Base-by-base conservation (phyloP, 2,888 invertebrate species). In the Arctia plantaginis region DNA sequence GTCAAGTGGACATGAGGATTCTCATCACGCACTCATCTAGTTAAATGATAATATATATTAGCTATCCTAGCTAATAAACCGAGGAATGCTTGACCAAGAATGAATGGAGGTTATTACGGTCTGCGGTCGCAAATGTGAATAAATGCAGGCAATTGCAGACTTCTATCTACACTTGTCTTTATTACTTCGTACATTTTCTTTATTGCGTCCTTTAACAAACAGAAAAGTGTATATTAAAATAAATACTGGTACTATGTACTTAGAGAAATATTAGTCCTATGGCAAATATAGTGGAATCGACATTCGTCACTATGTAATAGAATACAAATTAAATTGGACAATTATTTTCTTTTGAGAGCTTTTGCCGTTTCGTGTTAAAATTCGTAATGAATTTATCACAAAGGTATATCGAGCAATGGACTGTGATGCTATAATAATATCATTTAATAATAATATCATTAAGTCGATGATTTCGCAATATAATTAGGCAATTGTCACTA, bases 31-130 rank as follows among this genome's bases (percentile, higher is more conserved):
- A 76, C 78, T 66, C 51, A 68, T 70, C 30, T 71, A 55, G 74
- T 72, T 70, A 80, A 80, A 81, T 79, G 72, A 68, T 77, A 73
- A 82, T 81, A 77, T 82, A 80, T 79, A 81, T 77, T n/a, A 71
- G 73, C 65, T 72, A 81, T 79, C 27, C 75, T 72, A 55, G 71
- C 80, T 84, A 86, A 86, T 86, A 86, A 83, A 81, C 71, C 76
- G 66, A 51, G 47, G 64, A 51, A 69, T 76, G 76, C 69, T 80
- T 71, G 74, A 69, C 47, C 39, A 66, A 71, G 65, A 78, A 80
- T 78, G 77, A 73, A 69, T 64, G 73, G 30, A 39, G 12, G 66
- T 72, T 74, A 79, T 78, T 72, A 55, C 39, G 44, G 51, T 47
- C 27, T 67, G 20, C 55, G 41, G 41, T n/a, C 51, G 47, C 33